Base-by-base conservation (phyloP, 1,140 invertebrate species). In the Sycobia sp. region DNA sequence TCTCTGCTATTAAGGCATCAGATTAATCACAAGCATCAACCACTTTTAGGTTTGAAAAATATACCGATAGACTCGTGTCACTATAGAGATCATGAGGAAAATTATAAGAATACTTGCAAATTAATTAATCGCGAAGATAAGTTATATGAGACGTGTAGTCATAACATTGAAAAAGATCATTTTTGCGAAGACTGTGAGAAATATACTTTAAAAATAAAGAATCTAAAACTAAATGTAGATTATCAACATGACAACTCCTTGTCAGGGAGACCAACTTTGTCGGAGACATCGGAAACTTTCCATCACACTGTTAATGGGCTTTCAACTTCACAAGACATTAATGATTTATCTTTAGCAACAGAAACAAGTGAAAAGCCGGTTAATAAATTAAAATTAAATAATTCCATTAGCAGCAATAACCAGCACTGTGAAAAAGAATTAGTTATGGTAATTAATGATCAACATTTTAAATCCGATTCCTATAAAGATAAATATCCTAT, bases 1-100 rank as follows among this genome's bases (percentile, higher is more conserved):
- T 84, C 81, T 16, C 77, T 88, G 13, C 74, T 92, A n/a, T 79
- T 84, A 0, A 86, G 87, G 71, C 90, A 92, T 73, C 86, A 86
- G 69, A 74, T 84, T 29, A 83, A 82, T 56, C 87, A 89, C 68
- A 74, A 81, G 64, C 79, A 81, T 65, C 67, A 73, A 11, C 73
- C 75, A 2, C n/a, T n/a, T n/a, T n/a, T n/a, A n/a, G n/a, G n/a
- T n/a, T n/a, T n/a, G n/a, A n/a, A n/a, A n/a, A n/a, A n/a, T n/a
- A n/a, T n/a, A n/a, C n/a, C n/a, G n/a, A n/a, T n/a, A n/a, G n/a
- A n/a, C n/a, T n/a, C n/a, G n/a, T n/a, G n/a, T n/a, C n/a, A n/a
- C n/a, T n/a, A n/a, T n/a, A n/a, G n/a, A n/a, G n/a, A n/a, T n/a
- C n/a, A n/a, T n/a, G n/a, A n/a, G n/a, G n/a, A n/a, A n/a, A n/a